Base-by-base conservation (phyloP, 2,888 invertebrate genomes). In the Drosophila meridionalis region DNA sequence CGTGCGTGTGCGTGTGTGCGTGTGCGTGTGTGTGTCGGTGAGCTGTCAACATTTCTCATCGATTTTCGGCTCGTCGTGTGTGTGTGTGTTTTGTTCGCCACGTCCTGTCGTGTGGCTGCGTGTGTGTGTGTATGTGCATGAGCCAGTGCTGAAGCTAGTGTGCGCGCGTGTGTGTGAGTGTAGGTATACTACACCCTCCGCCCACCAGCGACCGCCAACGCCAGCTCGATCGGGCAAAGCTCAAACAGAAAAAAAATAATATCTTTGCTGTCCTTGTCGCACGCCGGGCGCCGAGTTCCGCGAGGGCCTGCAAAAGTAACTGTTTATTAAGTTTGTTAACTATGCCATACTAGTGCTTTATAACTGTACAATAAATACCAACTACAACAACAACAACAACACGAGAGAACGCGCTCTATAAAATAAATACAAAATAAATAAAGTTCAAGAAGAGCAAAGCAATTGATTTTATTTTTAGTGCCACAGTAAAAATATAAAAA, bases 381-480 rank as follows among this genome's bases (percentile, higher is more conserved):
- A 55, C 61, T 57, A 61, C 64, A 76, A 53, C 45, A 47, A 74
- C 36, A 38, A 56, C 48, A 40, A 53, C 26, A 53, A 50, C 56
- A 38, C 28, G 50, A 64, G 74, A 53, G 28, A 64, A 73, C 57
- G 42, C 59, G 47, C 50, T 61, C 26, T 45, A 57, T 34, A 53
- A 59, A 28, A 42, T 20, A 55, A 40, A 45, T 9, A 43, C 9
- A 32, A 9, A 32, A 9, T 9, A 34, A 34, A 45, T 11, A 32
- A 12, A 48, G 4, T 14, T 6, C 55, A 74, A 63, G 28, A n/a
- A 78, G 76, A 77, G 90, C 89, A 82, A 83, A 77, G 90, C 89
- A 84, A 84, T 89, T 89, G 89, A 90, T 87, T 84, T 84, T 90
- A 89, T 90, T 89, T 87, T 80, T 87, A 90, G 89, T 88, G 83